Conservation (phyloP, 2,797 vertebrate species). For the Enteromius paludinosus region DNA sequence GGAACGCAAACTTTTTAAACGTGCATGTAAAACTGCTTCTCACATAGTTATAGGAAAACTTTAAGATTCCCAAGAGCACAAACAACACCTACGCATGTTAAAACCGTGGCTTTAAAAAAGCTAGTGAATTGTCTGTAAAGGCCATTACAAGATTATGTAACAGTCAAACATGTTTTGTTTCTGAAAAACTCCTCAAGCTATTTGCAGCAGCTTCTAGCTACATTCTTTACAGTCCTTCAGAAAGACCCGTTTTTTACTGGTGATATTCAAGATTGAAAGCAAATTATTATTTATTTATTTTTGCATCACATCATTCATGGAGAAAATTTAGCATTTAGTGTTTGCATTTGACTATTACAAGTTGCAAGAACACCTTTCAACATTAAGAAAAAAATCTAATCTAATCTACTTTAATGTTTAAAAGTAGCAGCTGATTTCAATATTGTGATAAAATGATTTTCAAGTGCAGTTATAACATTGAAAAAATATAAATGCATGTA, state of each 20-base stretch:
- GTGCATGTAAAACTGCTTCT: constrained; percentile 24
- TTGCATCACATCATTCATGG: not conserved
- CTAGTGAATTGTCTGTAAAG: constrained; percentile 14
- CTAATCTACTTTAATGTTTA: not conserved
- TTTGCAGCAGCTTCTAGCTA: not conserved
- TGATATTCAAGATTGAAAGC: not conserved
- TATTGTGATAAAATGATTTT: not conserved
- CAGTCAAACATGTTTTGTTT: constrained; percentile 30
- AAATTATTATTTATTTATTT: not conserved
- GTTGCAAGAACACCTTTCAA: not conserved
- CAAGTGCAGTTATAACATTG: too few species aligned
- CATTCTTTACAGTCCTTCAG: not conserved
- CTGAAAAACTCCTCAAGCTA: not conserved
- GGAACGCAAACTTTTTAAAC: constrained; percentile 10
- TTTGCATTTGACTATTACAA: not conserved
- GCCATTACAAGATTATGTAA: constrained; percentile 45
- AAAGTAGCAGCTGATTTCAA: not conserved
- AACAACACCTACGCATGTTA: constrained; percentile 42
- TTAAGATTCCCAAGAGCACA: constrained; percentile 45
- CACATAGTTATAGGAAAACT: constrained; percentile 37
- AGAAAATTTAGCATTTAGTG: not conserved
- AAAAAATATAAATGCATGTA: not conserved
- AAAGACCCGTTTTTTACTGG: not conserved
- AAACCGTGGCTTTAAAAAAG: constrained; percentile 11
- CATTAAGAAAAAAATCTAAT: not conserved